Evolutionary conservation across 2,888 invertebrate species (phyloP).

Genomic region (Aphelenchoides bicaudatus): DNA sequence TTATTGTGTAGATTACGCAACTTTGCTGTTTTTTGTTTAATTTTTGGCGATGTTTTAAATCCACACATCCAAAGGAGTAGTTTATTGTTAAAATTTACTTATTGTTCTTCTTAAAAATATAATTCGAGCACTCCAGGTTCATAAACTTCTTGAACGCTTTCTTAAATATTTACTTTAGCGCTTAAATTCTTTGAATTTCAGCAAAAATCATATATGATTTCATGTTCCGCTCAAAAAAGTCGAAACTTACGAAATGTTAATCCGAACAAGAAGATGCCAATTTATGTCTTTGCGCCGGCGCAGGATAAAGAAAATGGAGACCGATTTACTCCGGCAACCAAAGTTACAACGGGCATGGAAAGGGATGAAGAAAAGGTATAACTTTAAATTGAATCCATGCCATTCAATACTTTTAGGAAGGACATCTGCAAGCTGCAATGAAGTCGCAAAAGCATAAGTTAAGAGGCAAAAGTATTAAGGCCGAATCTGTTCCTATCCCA

Average conservation of each 20-base stretch:
- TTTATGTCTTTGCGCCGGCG: not conserved
- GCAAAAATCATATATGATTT: too few species aligned
- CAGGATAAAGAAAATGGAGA: slow-evolving; percentile 20
- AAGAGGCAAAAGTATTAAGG: not conserved
- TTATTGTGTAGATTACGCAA: not conserved
- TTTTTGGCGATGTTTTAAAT: not conserved
- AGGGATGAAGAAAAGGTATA: slow-evolving; percentile 17
- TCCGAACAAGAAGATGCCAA: slow-evolving; percentile 4
- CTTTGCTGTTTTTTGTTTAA: not conserved
- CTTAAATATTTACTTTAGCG: too few species aligned
- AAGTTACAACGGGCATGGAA: slow-evolving; percentile 11
- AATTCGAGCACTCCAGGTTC: too few species aligned
- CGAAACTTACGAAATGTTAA: too few species aligned
- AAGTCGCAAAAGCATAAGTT: slow-evolving; percentile 11
- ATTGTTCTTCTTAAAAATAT: too few species aligned
- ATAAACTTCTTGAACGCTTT: too few species aligned
- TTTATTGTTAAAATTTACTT: too few species aligned
- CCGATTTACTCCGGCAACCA: not conserved
- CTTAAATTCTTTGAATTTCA: too few species aligned
- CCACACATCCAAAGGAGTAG: too few species aligned
- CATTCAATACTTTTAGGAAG: slow-evolving; percentile 9
- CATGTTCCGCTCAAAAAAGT: too few species aligned
- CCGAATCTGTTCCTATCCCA: slow-evolving; percentile 1
- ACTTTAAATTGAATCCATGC: not conserved
- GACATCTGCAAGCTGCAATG: slow-evolving; percentile 16